Conservation (phyloP, 2,113 vertebrate genomes). For the Erinaceus europaeus region DNA sequence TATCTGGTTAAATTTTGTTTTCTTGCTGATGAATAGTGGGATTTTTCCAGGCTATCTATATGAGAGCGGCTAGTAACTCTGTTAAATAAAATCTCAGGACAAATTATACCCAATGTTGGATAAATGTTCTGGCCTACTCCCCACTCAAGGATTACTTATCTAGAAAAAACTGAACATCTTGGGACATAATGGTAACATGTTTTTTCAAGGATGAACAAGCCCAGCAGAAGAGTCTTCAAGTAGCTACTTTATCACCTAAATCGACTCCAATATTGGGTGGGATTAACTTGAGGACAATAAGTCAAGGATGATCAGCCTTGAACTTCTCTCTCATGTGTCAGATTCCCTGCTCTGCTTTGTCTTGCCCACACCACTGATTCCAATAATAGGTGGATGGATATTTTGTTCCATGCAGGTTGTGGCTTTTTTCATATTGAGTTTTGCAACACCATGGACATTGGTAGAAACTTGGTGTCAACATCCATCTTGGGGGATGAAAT, state of each 20-base stretch:
- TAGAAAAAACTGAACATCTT: constrained; percentile 22
- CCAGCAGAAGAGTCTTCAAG: not conserved
- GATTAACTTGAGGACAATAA: not conserved
- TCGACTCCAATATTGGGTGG: not conserved
- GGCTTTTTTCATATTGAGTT: not conserved
- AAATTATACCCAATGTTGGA: not conserved
- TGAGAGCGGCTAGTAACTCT: not conserved
- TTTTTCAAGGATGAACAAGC: constrained; percentile 20
- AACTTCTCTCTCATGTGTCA: not conserved
- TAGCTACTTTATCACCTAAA: not conserved
- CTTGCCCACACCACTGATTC: not conserved
- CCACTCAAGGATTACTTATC: not conserved
- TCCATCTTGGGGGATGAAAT: not conserved
- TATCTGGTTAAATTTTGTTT: not conserved
- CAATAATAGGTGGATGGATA: not conserved
- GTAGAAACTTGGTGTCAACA: not conserved
- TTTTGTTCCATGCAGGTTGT: not conserved
- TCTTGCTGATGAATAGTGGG: not conserved
- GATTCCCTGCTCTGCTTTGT: not conserved
- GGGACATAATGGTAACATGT: not conserved
- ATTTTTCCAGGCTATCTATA: not conserved
- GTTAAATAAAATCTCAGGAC: not conserved
- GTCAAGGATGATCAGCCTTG: not conserved
- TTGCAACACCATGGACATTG: not conserved
- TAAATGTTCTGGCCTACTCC: not conserved